A percentile compares a stretch with the other conserved stretches of the same genome.
Evolutionary conservation across 2,113 vertebrate genomes (phyloP).

Genomic region (Mesocricetus auratus): DNA sequence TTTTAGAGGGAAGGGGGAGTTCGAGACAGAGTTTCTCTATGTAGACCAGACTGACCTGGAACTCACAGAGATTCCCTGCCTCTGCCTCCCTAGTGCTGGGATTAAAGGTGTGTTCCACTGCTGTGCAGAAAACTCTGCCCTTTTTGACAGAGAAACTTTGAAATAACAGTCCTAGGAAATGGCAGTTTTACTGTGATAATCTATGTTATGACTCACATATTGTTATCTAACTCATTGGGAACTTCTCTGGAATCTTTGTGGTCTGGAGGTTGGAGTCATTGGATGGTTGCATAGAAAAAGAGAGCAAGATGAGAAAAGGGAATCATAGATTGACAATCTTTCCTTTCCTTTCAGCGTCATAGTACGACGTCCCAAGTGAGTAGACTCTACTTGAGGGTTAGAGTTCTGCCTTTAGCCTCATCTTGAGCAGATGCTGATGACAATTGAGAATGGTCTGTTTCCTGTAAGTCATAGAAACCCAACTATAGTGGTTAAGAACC

Average conservation of each 20-base stretch:
- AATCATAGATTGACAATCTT: constrained; percentile 33
- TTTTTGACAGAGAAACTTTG: constrained; percentile 62
- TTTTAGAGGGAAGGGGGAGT: not conserved
- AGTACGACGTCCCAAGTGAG: not conserved
- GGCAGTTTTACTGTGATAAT: not conserved
- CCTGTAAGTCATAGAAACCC: not conserved
- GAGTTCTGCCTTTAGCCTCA: constrained; percentile 28
- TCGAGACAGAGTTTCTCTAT: not conserved
- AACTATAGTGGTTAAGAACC: constrained; percentile 29
- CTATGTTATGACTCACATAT: not conserved
- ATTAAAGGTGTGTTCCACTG: not conserved
- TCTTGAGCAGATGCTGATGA: constrained; percentile 42
- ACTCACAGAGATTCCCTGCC: not conserved
- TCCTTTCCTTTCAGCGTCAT: constrained; percentile 53
- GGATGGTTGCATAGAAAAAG: not conserved
- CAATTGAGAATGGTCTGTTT: constrained; percentile 54
- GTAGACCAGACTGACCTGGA: not conserved
- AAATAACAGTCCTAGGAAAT: constrained; percentile 49
- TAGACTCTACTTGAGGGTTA: constrained; percentile 35
- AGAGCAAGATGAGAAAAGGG: constrained; percentile 2
- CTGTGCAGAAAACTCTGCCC: constrained; percentile 13
- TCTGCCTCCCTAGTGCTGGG: not conserved
- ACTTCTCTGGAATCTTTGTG: not conserved
- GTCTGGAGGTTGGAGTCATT: constrained; percentile 1
- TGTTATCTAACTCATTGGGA: not conserved